Percentiles rank a stretch among this genome's conserved stretches.
Evolutionary conservation across 2,797 vertebrate species (phyloP).

Genomic region (Rousettus madagascariensis): DNA sequence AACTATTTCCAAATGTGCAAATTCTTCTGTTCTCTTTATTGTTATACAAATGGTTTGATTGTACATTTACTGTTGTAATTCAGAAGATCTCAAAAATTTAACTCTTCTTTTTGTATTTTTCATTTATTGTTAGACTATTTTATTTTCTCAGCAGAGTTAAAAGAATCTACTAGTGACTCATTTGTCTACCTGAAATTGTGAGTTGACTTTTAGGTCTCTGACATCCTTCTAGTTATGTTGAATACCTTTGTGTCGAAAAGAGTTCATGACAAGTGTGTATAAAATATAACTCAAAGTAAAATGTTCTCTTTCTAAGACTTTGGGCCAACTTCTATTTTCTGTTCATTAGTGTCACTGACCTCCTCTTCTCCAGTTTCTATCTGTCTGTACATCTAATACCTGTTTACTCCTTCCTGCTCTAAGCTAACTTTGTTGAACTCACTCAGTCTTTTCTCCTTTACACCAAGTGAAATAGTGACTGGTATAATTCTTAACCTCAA

Average conservation of each 20-base stretch:
- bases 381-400: neutral
- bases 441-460: neutral
- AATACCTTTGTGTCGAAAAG: neutral
- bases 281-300: conserved; percentile 17
- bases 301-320: neutral
- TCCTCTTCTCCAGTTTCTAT: neutral
- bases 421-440: neutral
- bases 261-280: neutral
- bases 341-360: neutral
- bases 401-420: neutral
- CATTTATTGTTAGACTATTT: neutral
- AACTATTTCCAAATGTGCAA: neutral
- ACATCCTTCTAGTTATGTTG: neutral
- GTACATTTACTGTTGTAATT: neutral
- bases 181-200: neutral
- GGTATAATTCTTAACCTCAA: fast-evolving
- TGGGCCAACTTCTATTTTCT: neutral
- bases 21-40: neutral
- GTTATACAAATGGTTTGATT: neutral
- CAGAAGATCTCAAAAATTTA: neutral
- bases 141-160: neutral
- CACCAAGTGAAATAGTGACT: neutral
- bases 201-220: neutral
- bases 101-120: neutral
- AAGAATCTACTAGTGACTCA: neutral